Percentiles rank a stretch among this genome's conserved stretches.
Evolutionary conservation across 2,113 vertebrate species (phyloP).

Genomic region (Macroglossus sobrinus): DNA sequence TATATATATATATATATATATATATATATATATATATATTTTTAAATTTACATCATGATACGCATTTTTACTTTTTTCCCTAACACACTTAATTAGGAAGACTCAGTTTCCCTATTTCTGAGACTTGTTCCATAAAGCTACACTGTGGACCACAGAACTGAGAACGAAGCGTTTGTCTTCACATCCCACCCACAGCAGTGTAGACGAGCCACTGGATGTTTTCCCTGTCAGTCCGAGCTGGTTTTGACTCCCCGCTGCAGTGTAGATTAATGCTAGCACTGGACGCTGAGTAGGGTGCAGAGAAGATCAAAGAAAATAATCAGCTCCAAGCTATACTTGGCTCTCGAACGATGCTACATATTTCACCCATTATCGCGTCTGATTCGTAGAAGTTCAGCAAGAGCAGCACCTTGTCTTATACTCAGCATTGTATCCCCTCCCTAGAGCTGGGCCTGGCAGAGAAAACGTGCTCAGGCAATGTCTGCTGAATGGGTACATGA

Average conservation of each 20-base stretch:
- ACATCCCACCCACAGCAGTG: background rate
- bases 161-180: background rate
- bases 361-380: background rate
- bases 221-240: too few relatives aligned
- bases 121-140: background rate
- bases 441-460: background rate
- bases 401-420: background rate
- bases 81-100: background rate
- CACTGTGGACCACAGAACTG: background rate
- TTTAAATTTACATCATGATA: background rate
- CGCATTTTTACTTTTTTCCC: background rate
- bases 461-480: background rate
- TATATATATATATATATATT: background rate
- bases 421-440: background rate
- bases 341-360: background rate
- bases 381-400: background rate
- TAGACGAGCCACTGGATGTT: background rate
- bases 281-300: background rate
- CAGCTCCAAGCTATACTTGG: background rate
- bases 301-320: background rate
- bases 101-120: background rate
- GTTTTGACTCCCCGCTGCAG: rapidly evolving
- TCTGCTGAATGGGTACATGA: background rate
- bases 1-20: background rate
- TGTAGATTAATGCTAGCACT: too few relatives aligned